Evolutionary conservation across 2,113 vertebrate genomes (phyloP), one percentile per base, ranked within the genome.

Genomic region (Rhinogobius similis): DNA sequence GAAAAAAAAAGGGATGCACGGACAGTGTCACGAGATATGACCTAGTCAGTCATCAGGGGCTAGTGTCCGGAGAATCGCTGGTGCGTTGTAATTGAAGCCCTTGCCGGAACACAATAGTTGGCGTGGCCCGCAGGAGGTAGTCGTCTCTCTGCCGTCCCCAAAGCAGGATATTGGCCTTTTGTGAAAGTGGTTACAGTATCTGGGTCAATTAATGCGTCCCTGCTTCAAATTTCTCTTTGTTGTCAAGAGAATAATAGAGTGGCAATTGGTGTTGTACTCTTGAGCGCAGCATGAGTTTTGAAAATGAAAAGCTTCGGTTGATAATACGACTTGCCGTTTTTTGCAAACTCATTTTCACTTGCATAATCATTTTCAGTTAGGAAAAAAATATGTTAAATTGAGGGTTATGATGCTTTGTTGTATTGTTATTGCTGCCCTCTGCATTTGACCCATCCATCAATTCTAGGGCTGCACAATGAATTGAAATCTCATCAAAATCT

Each of bases 181-280:
- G 87, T 90, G 82, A 87, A 88, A 83, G 82, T 38, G 61, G 83
- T 70, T 79, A 86, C 78, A 88, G 75, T 88, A 89, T 91, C 75
- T 88, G 88, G 87, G 89, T 89, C 86, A 91, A 87, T 90, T 88
- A 90, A 82, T 67, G 46, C 81, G 68, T 74, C 84, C 71, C 70
- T 82, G 87, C 83, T 67, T 88, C 87, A 87, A 82, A 85, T 82
- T 75, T 85, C 79, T 61, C 82, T 86, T 80, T 87, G 84, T 87
- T 86, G 84, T 83, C 82, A 32, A 65, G 68, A 70, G 67, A 78
- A 86, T 77, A 82, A 89, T 77, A 48, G 68, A 6, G 65, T 71
- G 82, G 58, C 64, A 77, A 84, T 84, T 81, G 76, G 55, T 71
- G 70, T 58, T 21, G 52, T 27, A 36, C 79, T 79, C 82, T 43